phyloP scores from a whole-genome alignment of 2,888 invertebrate genomes.

The Terebella lapidaria region DNA sequence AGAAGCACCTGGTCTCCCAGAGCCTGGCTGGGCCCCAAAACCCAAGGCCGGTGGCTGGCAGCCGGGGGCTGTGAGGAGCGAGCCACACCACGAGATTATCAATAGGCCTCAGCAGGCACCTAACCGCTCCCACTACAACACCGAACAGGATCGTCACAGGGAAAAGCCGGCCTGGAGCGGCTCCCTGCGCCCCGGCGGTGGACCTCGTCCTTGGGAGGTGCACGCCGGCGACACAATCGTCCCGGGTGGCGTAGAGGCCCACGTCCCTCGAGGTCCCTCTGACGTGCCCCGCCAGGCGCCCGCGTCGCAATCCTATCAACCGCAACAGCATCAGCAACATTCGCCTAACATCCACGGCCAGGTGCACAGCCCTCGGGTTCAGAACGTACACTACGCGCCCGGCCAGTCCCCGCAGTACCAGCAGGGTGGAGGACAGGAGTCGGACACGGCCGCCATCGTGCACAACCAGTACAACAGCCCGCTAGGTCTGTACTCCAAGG shows the following conservation, averaged over 20 bases:
- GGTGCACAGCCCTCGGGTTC: conserved; percentile 24
- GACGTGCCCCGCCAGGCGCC: neutral
- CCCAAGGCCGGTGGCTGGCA: neutral
- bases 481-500: conserved; percentile 46
- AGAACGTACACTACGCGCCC: conserved; percentile 19
- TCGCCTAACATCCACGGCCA: conserved; percentile 17
- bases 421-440: conserved; percentile 13
- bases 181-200: conserved; percentile 27
- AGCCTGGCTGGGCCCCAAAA: neutral
- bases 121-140: neutral
- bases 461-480: conserved; percentile 53
- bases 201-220: conserved; percentile 28
- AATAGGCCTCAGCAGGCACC: neutral
- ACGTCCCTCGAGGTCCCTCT: neutral
- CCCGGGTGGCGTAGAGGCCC: neutral
- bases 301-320: neutral
- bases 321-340: neutral
- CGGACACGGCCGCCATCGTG: conserved; percentile 33
- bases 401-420: conserved; percentile 16
- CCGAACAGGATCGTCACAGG: neutral
- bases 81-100: neutral
- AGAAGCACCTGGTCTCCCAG: neutral
- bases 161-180: conserved; percentile 31
- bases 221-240: conserved; percentile 24
- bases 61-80: neutral